Base-by-base conservation (phyloP, 2,797 vertebrate genomes). In the Tamandua tetradactyla region DNA sequence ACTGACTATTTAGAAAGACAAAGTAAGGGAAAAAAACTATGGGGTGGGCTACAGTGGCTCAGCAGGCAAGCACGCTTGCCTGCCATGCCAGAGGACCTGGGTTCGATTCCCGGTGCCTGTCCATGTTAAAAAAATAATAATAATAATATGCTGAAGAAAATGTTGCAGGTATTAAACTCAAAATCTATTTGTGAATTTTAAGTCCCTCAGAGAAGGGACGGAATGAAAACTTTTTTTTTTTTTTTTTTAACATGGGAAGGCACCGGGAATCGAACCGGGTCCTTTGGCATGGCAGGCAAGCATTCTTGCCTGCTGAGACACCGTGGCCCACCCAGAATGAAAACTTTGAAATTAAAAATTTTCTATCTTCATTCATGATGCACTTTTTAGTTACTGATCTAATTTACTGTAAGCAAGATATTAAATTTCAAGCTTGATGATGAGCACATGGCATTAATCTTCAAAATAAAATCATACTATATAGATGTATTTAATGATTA, bases 361-460 rank as follows among this genome's bases (percentile, higher is more conserved):
- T 88, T 84, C 12, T 74, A 74, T 87, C 88, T 95, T 92, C 35
- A 72, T 49, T 83, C 52, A 61, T 69, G 82, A 17, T 95, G 35
- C 32, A 93, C 20, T 90, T 96, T 98, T 97, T 96, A 97, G 97
- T 98, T 97, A 97, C 62, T 35, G 75, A 89, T 88, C 64, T 94
- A 95, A 96, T 87, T 86, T 96, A 95, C 92, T 95, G 44, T 93
- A 97, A 94, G 96, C 27, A 79, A 88, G 91, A 96, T 90, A 96
- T 95, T 84, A 95, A 93, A 95, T 96, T 97, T 96, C 94, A 93
- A 49, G 1, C 75, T 93, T 94, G 96, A 96, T 79, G 93, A 55
- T 47, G 27, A 91, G 81, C 97, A 96, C 80, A 94, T 90, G 27
- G 42, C 37, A 94, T 96, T 94, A 96, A 96, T 97, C 96, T 88